Evolutionary conservation across 2,797 vertebrate species (phyloP).

Genomic region (Aulostomus chinensis): DNA sequence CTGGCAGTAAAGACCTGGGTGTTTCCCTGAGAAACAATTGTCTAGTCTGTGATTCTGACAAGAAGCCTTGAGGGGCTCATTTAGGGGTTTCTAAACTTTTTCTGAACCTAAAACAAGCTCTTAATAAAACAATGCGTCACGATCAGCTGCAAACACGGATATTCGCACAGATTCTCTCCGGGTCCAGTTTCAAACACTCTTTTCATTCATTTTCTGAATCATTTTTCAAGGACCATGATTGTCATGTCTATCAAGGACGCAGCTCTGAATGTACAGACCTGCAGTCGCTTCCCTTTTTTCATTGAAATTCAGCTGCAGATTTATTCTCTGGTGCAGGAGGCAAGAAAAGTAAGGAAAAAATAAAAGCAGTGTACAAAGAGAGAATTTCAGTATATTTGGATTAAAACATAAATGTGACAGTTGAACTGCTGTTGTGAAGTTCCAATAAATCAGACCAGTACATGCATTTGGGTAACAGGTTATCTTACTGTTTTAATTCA

Average conservation of each 20-base stretch:
- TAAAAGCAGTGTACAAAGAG: not conserved
- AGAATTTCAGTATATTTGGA: no score
- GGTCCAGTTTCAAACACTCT: conserved; percentile 9
- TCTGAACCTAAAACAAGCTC: conserved; percentile 10
- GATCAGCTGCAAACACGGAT: conserved; percentile 6
- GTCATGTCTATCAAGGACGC: conserved; percentile 33
- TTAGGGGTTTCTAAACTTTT: no score
- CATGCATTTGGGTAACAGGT: no score
- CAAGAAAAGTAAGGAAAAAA: not conserved
- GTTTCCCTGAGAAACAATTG: conserved; percentile 23
- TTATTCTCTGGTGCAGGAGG: not conserved
- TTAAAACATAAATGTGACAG: no score
- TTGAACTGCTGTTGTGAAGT: no score
- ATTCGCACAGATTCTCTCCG: not conserved
- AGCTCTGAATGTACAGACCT: conserved; percentile 12
- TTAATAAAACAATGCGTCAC: conserved; percentile 18
- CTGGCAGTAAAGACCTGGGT: conserved; percentile 10
- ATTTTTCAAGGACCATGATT: conserved; percentile 23
- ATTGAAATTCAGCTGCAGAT: conserved; percentile 21
- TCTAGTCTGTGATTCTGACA: conserved; percentile 32
- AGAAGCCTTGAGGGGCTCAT: conserved; percentile 14
- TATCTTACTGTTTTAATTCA: no score
- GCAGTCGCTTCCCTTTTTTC: conserved; percentile 20
- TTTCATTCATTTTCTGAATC: conserved; percentile 5
- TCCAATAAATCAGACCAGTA: no score